Base-by-base conservation (phyloP, 2,888 invertebrate species). In the Cheilosia vernalis region DNA sequence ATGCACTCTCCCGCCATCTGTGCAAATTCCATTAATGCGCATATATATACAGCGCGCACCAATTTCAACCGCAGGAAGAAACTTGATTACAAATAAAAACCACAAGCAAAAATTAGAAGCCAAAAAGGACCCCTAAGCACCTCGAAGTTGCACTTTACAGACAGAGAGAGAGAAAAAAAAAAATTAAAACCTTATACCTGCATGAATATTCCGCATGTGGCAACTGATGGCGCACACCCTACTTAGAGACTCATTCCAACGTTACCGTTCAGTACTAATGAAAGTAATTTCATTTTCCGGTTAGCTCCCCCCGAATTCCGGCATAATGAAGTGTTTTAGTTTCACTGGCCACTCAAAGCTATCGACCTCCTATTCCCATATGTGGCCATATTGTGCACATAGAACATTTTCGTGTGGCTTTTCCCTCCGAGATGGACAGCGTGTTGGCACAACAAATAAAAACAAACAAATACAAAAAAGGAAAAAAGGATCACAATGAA, bases 271-370 rank as follows among this genome's bases (percentile, higher is more conserved):
- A 61, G 49, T 69, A 63, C 64, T 84, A 69, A 79, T 84, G 76
- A 67, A 85, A 70, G 85, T 85, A 85, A 85, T 85, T 85, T 85
- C 76, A 85, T 81, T 85, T 85, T 77, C 81, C 73, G 66, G 70
- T 64, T 17, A 64, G 49, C 56, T 33, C 47, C 82, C 61, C 33
- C 37, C 15, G 21, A 24, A 19, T 10, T 21, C 58, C 60, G n/a
- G 44, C 47, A 63, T 85, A 81, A 72, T 85, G 81, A 77, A 85
- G 81, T 72, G 80, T 85, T 80, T 80, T 80, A 66, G 53, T 85
- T 80, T 80, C 56, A 70, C 60, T 66, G 66, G 64, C 79, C 74
- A 85, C 80, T 80, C 80, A 74, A 61, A 66, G 44, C 74, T 49
- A 66, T 64, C 53, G 60, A 61, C 44, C 33, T 24, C 53, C 69